Percentiles rank a stretch among this genome's conserved stretches.
phyloP scores from a whole-genome alignment of 2,113 vertebrate species.

The Hippopotamus amphibius region DNA sequence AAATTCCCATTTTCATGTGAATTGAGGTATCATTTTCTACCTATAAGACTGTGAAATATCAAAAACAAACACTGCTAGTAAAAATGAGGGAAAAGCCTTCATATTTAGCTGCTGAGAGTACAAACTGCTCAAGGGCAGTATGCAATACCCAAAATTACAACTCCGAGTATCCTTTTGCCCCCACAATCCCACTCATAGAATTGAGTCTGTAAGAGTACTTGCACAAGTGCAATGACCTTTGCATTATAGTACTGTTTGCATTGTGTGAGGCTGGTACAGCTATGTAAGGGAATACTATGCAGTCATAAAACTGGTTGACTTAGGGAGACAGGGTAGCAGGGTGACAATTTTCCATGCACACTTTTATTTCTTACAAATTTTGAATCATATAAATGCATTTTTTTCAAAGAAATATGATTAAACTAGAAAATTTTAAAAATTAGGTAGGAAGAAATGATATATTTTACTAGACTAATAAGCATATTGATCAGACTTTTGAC shows the following conservation, averaged over 20 bases:
- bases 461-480: conserved; percentile 27
- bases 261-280: neutral
- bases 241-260: neutral
- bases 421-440: neutral
- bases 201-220: neutral
- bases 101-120: neutral
- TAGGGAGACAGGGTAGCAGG: neutral
- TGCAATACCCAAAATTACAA: neutral
- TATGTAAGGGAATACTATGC: neutral
- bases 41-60: neutral
- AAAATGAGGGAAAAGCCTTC: neutral
- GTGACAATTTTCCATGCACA: neutral
- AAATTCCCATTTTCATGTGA: neutral
- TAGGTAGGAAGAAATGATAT: neutral
- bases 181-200: neutral
- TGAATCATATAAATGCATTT: neutral
- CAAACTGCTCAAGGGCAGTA: neutral
- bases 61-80: neutral
- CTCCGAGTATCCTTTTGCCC: neutral
- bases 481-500: neutral
- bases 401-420: neutral
- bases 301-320: conserved; percentile 24
- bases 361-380: neutral
- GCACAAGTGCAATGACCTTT: neutral
- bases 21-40: neutral